Conservation (phyloP, 2,797 vertebrate genomes). For the Poeciliopsis gracilis region DNA sequence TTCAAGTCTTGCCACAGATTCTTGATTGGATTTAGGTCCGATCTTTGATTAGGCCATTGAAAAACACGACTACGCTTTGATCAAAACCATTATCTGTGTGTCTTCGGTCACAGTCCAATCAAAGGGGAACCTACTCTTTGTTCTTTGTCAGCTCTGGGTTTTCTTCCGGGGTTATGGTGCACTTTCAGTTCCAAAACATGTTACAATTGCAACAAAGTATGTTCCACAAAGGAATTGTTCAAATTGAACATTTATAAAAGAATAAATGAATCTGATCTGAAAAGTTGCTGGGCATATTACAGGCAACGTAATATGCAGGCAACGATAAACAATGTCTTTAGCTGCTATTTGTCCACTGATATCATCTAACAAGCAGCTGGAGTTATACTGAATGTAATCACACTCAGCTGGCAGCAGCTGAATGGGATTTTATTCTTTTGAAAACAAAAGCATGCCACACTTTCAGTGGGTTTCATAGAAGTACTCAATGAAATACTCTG, state of each 20-base stretch:
- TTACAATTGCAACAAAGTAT: no score
- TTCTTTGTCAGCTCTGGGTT: background rate
- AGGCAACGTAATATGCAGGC: no score
- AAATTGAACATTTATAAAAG: no score
- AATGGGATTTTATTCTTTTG: background rate
- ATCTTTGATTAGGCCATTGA: background rate
- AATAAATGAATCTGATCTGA: no score
- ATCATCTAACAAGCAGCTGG: background rate
- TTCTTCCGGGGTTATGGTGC: background rate
- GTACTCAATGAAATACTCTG: background rate
- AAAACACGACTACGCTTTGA: background rate
- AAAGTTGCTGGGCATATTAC: no score
- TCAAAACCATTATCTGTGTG: background rate
- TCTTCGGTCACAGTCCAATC: background rate
- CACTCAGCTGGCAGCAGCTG: background rate
- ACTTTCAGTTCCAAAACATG: no score
- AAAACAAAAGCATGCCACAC: background rate
- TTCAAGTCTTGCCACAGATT: slow-evolving; percentile 2
- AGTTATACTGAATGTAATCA: background rate
- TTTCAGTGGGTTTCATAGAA: background rate
- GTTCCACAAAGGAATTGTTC: no score
- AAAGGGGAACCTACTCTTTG: background rate
- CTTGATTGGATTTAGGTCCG: background rate
- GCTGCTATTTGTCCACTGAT: background rate
- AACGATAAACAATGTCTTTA: no score